phyloP scores from a whole-genome alignment of 2,888 invertebrate genomes.

The Eucera pruinosa region DNA sequence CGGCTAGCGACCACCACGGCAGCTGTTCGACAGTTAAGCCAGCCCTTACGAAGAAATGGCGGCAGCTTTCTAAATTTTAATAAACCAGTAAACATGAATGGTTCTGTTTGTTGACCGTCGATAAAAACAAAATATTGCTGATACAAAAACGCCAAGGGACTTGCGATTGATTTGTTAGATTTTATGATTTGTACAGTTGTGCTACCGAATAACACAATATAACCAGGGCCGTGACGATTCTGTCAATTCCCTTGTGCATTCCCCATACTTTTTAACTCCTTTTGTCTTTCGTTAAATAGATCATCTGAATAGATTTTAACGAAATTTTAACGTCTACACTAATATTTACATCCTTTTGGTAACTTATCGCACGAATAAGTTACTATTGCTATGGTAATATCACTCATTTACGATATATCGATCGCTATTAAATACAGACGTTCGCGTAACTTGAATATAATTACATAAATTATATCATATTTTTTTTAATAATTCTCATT shows the following conservation, averaged over 20 bases:
- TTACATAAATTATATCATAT: slow-evolving; percentile 7
- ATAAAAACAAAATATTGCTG: slow-evolving; percentile 27
- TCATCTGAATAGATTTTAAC: slow-evolving; percentile 15
- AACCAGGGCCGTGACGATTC: slow-evolving; percentile 71
- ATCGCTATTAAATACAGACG: slow-evolving; percentile 5
- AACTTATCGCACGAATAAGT: not conserved
- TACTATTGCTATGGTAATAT: not conserved
- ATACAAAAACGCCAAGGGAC: slow-evolving; percentile 22
- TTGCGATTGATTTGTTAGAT: slow-evolving; percentile 60
- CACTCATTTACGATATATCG: slow-evolving; percentile 22
- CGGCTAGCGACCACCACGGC: slow-evolving; percentile 72
- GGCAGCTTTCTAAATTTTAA: slow-evolving; percentile 67
- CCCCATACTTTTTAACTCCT: slow-evolving; percentile 21
- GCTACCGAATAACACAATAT: slow-evolving; percentile 71
- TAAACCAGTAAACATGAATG: slow-evolving; percentile 41
- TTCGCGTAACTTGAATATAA: slow-evolving; percentile 2
- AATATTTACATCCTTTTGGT: not conserved
- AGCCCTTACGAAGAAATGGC: slow-evolving; percentile 74
- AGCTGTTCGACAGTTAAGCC: slow-evolving; percentile 75
- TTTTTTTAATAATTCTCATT: not conserved
- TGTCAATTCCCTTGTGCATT: slow-evolving; percentile 50
- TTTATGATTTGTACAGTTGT: slow-evolving; percentile 71
- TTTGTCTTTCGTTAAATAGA: slow-evolving; percentile 18
- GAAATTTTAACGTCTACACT: slow-evolving; percentile 7
- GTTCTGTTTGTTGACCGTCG: slow-evolving; percentile 14